These are phyloP conservation scores for Synergus japonicus DNA, from an alignment of 2,888 invertebrate species.

Conservation along the genomic window DNA sequence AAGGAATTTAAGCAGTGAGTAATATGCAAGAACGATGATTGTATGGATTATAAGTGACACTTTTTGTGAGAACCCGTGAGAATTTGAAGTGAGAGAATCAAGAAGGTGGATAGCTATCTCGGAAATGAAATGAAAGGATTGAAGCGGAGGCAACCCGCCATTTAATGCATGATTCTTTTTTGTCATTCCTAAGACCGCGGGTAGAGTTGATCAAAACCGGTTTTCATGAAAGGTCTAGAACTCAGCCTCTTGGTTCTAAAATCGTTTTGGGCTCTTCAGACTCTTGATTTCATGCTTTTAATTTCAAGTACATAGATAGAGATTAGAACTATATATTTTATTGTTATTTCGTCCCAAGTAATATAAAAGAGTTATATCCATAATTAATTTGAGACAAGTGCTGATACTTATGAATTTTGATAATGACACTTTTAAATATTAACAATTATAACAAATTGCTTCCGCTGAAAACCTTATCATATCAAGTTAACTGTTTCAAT, in stretches of 20 bases:
- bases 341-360: neutral
- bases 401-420: neutral
- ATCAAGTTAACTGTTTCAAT: no score
- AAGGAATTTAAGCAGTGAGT: slow-evolving; percentile 56
- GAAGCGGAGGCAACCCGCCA: neutral
- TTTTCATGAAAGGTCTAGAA: slow-evolving; percentile 51
- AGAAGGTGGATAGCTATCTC: neutral
- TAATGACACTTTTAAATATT: no score
- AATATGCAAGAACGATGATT: neutral
- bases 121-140: slow-evolving; percentile 6
- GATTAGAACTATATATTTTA: neutral
- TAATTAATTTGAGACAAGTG: neutral
- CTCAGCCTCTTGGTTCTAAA: slow-evolving; percentile 49
- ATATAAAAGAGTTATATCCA: neutral
- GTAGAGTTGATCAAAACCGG: slow-evolving; percentile 50
- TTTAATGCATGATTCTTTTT: slow-evolving; percentile 24
- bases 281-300: slow-evolving; percentile 9
- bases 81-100: neutral
- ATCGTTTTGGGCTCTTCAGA: slow-evolving; percentile 44
- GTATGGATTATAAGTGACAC: neutral
- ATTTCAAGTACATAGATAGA: neutral
- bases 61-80: neutral
- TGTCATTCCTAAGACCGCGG: slow-evolving; percentile 17
- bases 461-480: no score
- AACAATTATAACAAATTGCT: no score